Evolutionary conservation across 2,888 invertebrate species (phyloP), one percentile per base, ranked within the genome.

Genomic region (Tanytarsus gracilentus): DNA sequence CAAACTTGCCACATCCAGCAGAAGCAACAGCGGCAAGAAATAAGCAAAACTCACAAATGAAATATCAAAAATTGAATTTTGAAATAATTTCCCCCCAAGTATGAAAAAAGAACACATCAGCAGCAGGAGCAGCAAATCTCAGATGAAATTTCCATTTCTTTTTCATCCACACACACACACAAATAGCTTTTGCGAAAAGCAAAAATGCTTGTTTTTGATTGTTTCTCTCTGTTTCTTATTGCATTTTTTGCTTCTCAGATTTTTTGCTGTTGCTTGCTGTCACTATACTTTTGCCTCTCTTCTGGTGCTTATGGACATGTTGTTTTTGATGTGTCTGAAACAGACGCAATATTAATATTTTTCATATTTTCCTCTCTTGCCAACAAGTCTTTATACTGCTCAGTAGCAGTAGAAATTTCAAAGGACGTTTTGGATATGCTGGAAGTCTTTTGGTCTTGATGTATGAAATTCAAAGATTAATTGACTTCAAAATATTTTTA

Each of bases 211-310:
- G 55, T 55, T 55, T 55, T 40, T 55, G 55, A 55, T 55, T 39
- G 55, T 55, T 55, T 55, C 21, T 55, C 25, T 55, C 36, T 55
- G 55, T 55, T 55, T 55, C 55, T 55, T 55, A 55, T 55, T 55
- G 55, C 40, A 55, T 40, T 55, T 52, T 16, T 44, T 44, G 11
- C 21, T 23, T 44, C 11, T 33, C 33, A 33, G 33, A 33, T 33
- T 33, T 50, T 50, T n/a, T 14, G 14, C 29, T 26, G 29, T 29
- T 51, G 27, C 30, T 29, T 51, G 4, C 11, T 21, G 3, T 1
- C n/a, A 18, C 40, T 8, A 3, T 44, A 11, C 18, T 44, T 16
- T 18, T 44, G 44, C 33, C 36, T 52, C 8, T 39, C 4, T 39
- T 52, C 21, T 52, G 30, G 27, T 23, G 25, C 33, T 39, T 33